Percentiles rank a stretch among this genome's conserved stretches.
Conservation (phyloP, 2,113 vertebrate genomes). For the Nipponia nippon region DNA sequence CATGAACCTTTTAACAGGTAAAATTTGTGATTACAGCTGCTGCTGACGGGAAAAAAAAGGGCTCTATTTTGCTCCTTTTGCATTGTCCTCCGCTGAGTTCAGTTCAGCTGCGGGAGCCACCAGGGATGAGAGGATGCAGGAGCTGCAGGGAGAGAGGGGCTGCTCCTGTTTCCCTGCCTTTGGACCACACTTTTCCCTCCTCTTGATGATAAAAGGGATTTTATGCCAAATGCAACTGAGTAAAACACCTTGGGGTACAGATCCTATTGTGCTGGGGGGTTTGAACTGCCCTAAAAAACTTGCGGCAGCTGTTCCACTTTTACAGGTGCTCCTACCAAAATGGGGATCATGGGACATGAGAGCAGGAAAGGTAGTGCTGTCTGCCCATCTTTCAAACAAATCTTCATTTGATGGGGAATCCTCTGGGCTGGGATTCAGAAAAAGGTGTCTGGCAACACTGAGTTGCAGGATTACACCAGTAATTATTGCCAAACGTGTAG, state of each 20-base stretch:
- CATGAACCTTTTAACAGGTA: not conserved
- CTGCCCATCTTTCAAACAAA: not conserved
- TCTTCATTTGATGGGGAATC: not conserved
- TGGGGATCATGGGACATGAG: accelerated
- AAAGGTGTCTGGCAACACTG: not conserved
- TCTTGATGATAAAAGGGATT: not conserved
- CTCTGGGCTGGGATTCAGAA: not conserved
- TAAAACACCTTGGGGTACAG: not conserved
- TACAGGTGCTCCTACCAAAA: not conserved
- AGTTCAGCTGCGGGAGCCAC: not conserved
- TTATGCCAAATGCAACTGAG: accelerated
- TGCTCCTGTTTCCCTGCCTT: not conserved
- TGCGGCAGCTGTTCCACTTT: not conserved
- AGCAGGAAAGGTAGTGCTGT: not conserved
- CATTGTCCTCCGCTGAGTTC: not conserved
- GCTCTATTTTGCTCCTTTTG: not conserved
- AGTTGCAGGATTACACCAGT: not conserved
- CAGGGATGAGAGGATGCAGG: not conserved
- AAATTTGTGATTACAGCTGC: not conserved
- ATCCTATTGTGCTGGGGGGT: not conserved
- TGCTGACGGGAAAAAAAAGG: not conserved
- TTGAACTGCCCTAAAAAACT: not conserved
- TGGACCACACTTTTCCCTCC: too few species aligned
- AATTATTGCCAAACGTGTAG: not conserved
- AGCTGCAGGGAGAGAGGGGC: not conserved